Percentiles rank a stretch among this genome's conserved stretches.
These are phyloP conservation scores for Xanthia icteritia DNA, from an alignment of 2,888 invertebrate species.

Conservation along the genomic window DNA sequence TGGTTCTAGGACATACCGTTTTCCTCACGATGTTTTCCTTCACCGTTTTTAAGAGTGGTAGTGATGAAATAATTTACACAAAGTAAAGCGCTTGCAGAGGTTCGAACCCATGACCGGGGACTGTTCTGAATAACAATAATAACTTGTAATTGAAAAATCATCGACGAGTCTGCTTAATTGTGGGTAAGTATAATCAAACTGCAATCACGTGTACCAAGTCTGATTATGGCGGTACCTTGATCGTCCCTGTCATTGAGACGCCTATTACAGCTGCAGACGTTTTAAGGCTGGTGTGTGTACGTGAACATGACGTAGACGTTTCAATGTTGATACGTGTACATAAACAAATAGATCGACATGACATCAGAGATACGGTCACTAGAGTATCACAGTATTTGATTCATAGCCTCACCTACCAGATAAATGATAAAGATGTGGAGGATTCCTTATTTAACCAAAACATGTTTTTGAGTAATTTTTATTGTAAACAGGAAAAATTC, in stretches of 20 bases:
- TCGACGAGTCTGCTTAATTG: neutral
- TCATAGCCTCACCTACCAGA: constrained; percentile 2
- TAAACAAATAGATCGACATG: neutral
- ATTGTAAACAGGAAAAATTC: constrained; percentile 21
- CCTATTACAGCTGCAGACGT: constrained; percentile 1
- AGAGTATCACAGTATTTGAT: neutral
- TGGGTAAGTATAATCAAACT: neutral
- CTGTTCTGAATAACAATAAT: too few species aligned
- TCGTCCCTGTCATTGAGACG: neutral
- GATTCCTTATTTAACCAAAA: constrained; percentile 17
- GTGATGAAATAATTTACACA: too few species aligned
- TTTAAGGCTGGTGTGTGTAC: neutral
- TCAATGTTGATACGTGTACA: constrained; percentile 5
- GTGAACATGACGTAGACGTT: constrained; percentile 2
- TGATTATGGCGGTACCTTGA: neutral
- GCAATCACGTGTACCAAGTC: neutral
- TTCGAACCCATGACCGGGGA: too few species aligned
- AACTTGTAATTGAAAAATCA: neutral
- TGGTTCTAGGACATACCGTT: too few species aligned
- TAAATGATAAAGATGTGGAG: constrained; percentile 1
- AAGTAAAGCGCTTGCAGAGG: too few species aligned
- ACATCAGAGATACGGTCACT: constrained; percentile 7
- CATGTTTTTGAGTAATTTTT: constrained; percentile 6
- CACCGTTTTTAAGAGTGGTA: too few species aligned
- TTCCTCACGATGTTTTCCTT: too few species aligned